Conservation (phyloP, 2,113 vertebrate species). For the Acrocephalus arundinaceus region DNA sequence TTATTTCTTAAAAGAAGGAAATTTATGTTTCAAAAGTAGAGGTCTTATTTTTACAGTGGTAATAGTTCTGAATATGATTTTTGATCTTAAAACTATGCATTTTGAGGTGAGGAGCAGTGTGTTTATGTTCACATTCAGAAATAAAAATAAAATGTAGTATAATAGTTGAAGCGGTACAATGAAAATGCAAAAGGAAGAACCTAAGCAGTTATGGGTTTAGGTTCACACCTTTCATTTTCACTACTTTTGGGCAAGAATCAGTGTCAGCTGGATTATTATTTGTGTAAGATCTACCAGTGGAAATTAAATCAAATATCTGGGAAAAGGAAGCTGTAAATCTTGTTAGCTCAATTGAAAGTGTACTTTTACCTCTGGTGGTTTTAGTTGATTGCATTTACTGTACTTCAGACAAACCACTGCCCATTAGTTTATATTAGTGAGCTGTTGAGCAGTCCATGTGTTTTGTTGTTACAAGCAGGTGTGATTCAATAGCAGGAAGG, state of each 20-base stretch:
- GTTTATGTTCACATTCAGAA: not conserved
- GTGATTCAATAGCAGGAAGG: not conserved
- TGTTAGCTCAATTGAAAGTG: not conserved
- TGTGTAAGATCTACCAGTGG: not conserved
- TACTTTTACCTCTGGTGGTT: not conserved
- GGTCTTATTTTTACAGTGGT: not conserved
- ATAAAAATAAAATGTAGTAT: not conserved
- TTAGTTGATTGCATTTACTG: not conserved
- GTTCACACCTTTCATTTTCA: not conserved
- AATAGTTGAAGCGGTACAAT: not conserved
- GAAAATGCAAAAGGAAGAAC: not conserved
- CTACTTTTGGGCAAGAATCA: not conserved
- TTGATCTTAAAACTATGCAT: not conserved
- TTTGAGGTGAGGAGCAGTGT: fast-evolving
- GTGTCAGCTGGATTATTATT: not conserved
- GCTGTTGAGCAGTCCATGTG: not conserved
- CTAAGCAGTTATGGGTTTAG: not conserved
- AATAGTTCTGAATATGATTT: not conserved
- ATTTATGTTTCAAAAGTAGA: not conserved
- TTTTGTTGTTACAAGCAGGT: not conserved
- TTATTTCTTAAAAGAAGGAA: not conserved
- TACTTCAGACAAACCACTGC: not conserved
- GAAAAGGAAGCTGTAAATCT: not conserved
- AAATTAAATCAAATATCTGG: not conserved
- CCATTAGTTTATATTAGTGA: not conserved